Conservation (phyloP, 2,888 invertebrate species). For the Pyrgus malvae region DNA sequence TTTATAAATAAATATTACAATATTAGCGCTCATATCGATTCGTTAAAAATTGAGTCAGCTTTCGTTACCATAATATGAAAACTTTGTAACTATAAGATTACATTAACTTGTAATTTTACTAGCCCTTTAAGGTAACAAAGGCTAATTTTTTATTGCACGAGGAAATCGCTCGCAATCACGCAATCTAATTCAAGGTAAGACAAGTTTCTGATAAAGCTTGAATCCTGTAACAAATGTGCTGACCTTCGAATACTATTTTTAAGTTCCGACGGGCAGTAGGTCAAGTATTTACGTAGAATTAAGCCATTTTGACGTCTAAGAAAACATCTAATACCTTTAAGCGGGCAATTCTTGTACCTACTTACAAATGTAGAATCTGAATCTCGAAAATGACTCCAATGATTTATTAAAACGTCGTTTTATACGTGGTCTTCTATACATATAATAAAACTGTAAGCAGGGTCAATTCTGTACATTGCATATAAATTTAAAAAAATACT, state of each 20-base stretch:
- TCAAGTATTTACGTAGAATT: no score
- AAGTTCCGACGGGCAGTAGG: neutral
- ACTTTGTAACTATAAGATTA: no score
- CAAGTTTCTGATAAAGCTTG: neutral
- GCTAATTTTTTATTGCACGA: conserved; percentile 10
- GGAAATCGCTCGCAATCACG: conserved; percentile 22
- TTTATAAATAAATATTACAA: conserved; percentile 21
- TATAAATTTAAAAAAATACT: no score
- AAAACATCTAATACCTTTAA: no score
- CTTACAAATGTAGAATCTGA: no score
- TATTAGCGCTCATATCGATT: conserved; percentile 1
- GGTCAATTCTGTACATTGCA: no score
- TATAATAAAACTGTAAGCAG: no score
- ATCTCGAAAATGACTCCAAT: no score
- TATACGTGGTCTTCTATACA: no score
- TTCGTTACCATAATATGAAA: neutral
- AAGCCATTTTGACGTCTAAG: no score
- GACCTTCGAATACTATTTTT: neutral
- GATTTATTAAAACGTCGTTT: no score
- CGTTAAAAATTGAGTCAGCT: neutral
- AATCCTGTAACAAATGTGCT: neutral
- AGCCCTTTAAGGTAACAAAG: conserved; percentile 1
- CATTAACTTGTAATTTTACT: neutral
- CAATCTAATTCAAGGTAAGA: conserved; percentile 11
- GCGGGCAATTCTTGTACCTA: no score